These are phyloP conservation scores for Zoanthus gigantus DNA, from an alignment of 92 coral and sea anemone genomes.

Conservation along the genomic window DNA sequence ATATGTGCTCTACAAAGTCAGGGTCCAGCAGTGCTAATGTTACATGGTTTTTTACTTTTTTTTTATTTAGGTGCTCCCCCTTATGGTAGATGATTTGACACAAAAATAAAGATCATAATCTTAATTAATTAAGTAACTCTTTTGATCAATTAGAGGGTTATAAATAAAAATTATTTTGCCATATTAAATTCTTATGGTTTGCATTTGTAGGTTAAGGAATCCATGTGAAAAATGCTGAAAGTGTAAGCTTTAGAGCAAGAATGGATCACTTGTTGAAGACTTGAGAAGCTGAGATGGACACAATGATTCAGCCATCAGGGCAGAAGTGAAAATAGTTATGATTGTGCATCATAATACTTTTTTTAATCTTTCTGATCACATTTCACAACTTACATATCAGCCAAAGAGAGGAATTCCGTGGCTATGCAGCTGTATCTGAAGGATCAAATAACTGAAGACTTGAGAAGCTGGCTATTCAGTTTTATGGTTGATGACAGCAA, in stretches of 20 bases:
- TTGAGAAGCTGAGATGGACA: constrained; percentile 14
- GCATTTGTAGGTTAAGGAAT: neutral
- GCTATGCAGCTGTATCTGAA: constrained; percentile 15
- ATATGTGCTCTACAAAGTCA: no score
- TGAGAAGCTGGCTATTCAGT: constrained; percentile 36
- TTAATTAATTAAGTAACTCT: neutral
- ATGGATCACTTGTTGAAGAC: constrained; percentile 42
- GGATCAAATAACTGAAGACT: constrained; percentile 19
- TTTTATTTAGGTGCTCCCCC: no score
- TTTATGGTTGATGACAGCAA: constrained; percentile 58
- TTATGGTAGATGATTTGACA: no score
- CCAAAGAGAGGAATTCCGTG: constrained; percentile 42
- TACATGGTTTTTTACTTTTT: no score
- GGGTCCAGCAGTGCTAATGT: no score
- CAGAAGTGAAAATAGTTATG: constrained; percentile 64
- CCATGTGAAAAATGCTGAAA: constrained; percentile 10
- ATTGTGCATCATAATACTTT: constrained; percentile 65
- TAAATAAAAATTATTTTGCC: neutral
- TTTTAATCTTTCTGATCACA: constrained; percentile 62
- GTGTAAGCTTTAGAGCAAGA: neutral
- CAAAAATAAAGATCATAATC: no score
- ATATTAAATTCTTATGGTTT: neutral
- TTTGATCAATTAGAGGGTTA: neutral
- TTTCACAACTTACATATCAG: constrained; percentile 40
- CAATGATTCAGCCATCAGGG: constrained; percentile 22